Conservation (phyloP, 2,113 vertebrate species). For the Raja brachyura region DNA sequence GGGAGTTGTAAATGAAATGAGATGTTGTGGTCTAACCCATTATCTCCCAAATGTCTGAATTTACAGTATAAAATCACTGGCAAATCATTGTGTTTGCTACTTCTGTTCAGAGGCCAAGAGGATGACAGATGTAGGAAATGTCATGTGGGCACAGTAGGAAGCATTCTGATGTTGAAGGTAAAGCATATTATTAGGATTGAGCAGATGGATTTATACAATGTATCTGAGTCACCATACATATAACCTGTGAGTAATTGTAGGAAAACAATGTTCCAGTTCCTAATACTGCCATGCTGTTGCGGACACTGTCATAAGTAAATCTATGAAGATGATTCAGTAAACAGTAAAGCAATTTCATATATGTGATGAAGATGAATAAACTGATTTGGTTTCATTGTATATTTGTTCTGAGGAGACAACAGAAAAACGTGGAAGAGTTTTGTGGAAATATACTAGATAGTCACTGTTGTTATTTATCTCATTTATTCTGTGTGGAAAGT, state of each 20-base stretch:
- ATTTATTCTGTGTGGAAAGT: background rate
- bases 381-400: background rate
- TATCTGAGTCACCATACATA: background rate
- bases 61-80: background rate
- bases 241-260: background rate
- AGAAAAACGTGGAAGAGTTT: background rate
- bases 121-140: slow-evolving; percentile 13
- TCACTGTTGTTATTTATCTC: background rate
- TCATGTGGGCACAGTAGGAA: background rate
- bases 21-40: background rate
- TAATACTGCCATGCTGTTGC: background rate
- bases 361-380: background rate
- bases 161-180: background rate
- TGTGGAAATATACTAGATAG: background rate
- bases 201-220: background rate
- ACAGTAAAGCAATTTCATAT: background rate
- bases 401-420: background rate
- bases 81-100: background rate
- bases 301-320: background rate
- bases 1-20: background rate
- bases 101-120: background rate
- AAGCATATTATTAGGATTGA: background rate
- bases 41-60: background rate
- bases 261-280: background rate
- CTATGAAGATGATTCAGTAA: background rate